phyloP scores from a whole-genome alignment of 92 coral and sea anemone species.

The Meandrina meandrites region DNA sequence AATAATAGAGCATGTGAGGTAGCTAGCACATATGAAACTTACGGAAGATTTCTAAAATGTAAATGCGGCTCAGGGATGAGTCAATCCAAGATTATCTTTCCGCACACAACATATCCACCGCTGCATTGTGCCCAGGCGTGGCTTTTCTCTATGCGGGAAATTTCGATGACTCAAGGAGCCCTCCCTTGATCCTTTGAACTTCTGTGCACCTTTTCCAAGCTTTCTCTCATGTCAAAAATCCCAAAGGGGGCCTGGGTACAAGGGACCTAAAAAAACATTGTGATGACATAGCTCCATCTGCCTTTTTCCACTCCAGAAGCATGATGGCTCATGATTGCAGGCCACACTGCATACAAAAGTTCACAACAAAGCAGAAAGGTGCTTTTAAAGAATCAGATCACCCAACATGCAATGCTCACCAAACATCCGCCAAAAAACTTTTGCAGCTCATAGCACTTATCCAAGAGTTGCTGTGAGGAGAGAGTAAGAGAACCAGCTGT shows the following conservation, averaged over 20 bases:
- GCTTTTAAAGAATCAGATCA: too few species aligned
- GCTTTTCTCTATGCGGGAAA: neutral
- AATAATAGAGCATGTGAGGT: neutral
- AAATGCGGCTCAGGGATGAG: neutral
- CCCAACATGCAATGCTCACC: slow-evolving; percentile 40
- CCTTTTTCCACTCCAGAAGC: too few species aligned
- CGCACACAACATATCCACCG: neutral
- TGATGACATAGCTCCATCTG: too few species aligned
- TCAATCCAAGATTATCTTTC: neutral
- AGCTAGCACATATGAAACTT: neutral
- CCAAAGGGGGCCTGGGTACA: neutral
- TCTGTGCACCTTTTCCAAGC: too few species aligned
- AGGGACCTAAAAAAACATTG: too few species aligned
- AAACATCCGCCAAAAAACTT: slow-evolving; percentile 70
- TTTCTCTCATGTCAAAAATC: neutral
- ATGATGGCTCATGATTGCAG: too few species aligned
- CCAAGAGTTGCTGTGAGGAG: slow-evolving; percentile 51
- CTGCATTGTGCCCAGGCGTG: neutral
- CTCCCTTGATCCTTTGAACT: neutral
- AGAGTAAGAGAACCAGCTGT: slow-evolving; percentile 74
- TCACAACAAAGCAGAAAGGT: too few species aligned
- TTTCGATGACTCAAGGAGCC: neutral
- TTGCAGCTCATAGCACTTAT: slow-evolving; percentile 51
- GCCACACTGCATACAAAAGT: too few species aligned
- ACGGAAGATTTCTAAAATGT: neutral